Base-by-base conservation (phyloP, 2,113 vertebrate species). In the Nerophis lumbriciformis region DNA sequence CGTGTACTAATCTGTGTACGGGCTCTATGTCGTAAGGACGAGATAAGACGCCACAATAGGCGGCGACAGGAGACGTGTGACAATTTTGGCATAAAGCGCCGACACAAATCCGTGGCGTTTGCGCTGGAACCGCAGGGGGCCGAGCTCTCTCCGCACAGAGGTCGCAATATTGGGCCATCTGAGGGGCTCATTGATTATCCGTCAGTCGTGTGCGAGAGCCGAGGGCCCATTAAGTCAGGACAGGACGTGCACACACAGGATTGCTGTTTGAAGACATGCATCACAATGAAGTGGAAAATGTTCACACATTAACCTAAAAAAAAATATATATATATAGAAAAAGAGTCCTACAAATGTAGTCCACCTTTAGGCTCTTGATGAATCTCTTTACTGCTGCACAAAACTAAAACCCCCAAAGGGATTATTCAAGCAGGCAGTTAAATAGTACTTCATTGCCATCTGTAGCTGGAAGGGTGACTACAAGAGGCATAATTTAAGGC, bases 111-210 rank as follows among this genome's bases (percentile, higher is more conserved):
- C 45, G 72, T 66, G 65, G 75, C 66, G 66, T 82, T 80, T 75
- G 76, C 71, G 51, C 55, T 70, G 73, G 76, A 69, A 73, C 74
- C 52, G 16, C 58, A 28, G 12, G 8, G 36, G 52, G n/a, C 7
- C 16, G 6, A 19, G 39, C 39, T 44, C 48, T 53, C 1, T 11
- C 47, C 65, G 63, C 66, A 66, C 60, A 69, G 68, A 69, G 65
- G 74, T 69, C 80, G 65, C 63, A 59, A 70, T 73, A 81, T 82
- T 67, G 79, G 80, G 53, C 53, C 78, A 71, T 78, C 75, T 54
- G 63, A 83, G 83, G 61, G 75, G 68, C 55, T 65, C 77, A 85
- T 83, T 78, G 85, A 87, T 87, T 83, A 83, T 57, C 72, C 82
- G 85, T 85, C 85, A 82, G 77, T 66, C 59, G 69, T 77, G 75